A percentile compares a stretch with the other conserved stretches of the same genome.
Conservation (phyloP, 2,113 vertebrate species). For the Colius striatus region DNA sequence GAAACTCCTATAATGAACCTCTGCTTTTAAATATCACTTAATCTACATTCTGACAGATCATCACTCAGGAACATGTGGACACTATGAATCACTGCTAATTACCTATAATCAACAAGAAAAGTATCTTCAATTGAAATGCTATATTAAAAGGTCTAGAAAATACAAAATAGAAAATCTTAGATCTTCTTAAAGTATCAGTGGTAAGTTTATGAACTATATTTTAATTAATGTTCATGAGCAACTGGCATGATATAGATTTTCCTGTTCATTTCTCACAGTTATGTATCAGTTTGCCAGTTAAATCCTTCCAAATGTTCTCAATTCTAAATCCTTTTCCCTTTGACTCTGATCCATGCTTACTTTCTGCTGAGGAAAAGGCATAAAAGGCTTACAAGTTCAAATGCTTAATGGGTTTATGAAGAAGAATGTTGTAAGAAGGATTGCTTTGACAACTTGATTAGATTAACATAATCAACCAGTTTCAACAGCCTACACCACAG, state of each 20-base stretch:
- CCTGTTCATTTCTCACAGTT: not conserved
- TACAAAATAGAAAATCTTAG: not conserved
- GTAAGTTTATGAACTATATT: not conserved
- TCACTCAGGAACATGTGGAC: not conserved
- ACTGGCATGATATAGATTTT: not conserved
- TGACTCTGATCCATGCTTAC: not conserved
- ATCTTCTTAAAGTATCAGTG: not conserved
- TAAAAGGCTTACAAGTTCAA: slow-evolving; percentile 24
- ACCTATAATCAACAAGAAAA: not conserved
- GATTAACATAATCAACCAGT: slow-evolving; percentile 33
- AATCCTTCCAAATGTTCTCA: not conserved
- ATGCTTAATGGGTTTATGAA: slow-evolving; percentile 36
- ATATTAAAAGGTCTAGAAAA: not conserved
- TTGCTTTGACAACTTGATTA: slow-evolving; percentile 23
- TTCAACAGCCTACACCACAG: not conserved
- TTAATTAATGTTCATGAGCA: not conserved
- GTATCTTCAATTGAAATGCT: not conserved
- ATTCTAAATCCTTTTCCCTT: not conserved
- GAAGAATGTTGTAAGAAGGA: slow-evolving; percentile 16
- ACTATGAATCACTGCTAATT: not conserved
- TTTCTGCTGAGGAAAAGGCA: slow-evolving; percentile 7
- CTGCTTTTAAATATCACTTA: not conserved
- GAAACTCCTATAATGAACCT: not conserved
- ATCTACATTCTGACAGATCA: not conserved
- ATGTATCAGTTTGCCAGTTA: not conserved